Conservation (phyloP, 2,797 vertebrate genomes). For the Sebastes nivosus region DNA sequence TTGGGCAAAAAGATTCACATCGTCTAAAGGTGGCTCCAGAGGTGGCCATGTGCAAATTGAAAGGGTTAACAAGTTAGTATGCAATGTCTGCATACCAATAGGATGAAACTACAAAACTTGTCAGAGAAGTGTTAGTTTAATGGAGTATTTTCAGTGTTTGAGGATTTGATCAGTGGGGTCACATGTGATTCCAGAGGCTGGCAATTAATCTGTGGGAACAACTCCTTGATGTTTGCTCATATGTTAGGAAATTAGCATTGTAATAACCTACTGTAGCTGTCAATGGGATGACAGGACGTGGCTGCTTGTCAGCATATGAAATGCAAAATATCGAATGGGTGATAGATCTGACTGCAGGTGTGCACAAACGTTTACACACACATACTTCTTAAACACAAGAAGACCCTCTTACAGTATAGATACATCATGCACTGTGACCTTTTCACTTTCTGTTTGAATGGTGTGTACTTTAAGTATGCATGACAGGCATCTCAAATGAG, state of each 20-base stretch:
- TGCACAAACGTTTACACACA: not conserved
- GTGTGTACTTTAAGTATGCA: constrained; percentile 37
- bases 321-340: constrained; percentile 2
- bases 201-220: not conserved
- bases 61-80: not conserved
- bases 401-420: constrained; percentile 1
- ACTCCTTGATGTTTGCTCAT: not conserved
- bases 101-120: not conserved
- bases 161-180: not conserved
- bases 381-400: constrained; percentile 1
- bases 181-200: not conserved
- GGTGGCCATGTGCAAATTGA: not conserved
- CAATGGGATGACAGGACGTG: not conserved
- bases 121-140: not conserved
- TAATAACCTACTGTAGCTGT: not conserved
- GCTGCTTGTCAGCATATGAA: not conserved
- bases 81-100: not conserved
- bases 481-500: constrained; percentile 50
- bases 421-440: constrained; percentile 31
- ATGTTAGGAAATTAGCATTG: not conserved
- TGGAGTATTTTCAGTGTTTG: not conserved
- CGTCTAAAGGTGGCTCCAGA: too few species aligned
- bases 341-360: not conserved
- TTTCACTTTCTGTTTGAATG: constrained; percentile 46
- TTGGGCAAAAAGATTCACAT: too few species aligned